Percentiles rank a stretch among this genome's conserved stretches.
phyloP scores from a whole-genome alignment of 35 echinoderm and acorn worm species.

The Ptychodera flava region DNA sequence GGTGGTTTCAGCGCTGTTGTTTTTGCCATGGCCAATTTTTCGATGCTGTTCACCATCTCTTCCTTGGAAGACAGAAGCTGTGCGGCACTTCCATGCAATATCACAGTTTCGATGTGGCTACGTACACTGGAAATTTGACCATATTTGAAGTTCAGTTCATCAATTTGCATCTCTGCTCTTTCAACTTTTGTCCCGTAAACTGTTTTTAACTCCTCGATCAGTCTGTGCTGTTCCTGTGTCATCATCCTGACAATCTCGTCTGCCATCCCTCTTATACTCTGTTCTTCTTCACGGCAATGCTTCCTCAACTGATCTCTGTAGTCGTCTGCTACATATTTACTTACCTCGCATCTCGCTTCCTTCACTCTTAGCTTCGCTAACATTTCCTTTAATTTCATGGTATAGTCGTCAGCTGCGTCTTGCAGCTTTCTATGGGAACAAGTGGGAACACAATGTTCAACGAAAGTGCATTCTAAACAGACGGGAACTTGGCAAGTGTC shows the following conservation, averaged over 20 bases:
- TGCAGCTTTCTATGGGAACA: conserved; percentile 47
- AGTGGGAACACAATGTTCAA: conserved; percentile 26
- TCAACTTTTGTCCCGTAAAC: neutral
- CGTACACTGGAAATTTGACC: neutral
- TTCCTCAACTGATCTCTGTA: neutral
- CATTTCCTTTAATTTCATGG: conserved; percentile 39
- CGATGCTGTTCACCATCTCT: neutral
- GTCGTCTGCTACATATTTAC: conserved; percentile 30
- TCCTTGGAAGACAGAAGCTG: neutral
- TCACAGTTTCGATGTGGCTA: neutral
- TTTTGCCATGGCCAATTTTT: neutral
- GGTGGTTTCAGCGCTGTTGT: neutral
- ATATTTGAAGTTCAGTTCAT: neutral
- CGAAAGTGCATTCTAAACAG: conserved; percentile 54
- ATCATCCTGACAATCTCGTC: conserved; percentile 53
- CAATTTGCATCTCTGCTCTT: neutral
- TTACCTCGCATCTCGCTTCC: conserved; percentile 37
- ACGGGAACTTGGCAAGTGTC: conserved; percentile 80
- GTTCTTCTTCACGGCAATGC: neutral
- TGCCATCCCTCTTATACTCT: conserved; percentile 43
- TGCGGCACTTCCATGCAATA: neutral
- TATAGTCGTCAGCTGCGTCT: conserved; percentile 41
- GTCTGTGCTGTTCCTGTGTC: neutral
- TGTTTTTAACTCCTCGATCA: neutral
- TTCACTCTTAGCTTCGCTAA: conserved; percentile 47